Conservation (phyloP, 2,113 vertebrate species). For the Puntigrus tetrazona region DNA sequence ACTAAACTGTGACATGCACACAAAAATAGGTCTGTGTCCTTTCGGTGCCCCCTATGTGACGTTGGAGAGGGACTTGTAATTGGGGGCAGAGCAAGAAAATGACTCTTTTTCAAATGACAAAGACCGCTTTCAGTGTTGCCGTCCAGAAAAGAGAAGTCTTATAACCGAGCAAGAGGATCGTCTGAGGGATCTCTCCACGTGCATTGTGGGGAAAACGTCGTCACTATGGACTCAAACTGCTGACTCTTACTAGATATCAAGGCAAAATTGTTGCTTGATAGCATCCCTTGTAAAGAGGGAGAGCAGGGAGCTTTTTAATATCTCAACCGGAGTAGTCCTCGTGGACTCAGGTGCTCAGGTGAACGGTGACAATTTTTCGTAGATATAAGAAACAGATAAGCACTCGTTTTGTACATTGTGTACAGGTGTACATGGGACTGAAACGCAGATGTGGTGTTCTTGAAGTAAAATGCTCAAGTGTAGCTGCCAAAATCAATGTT, state of each 20-base stretch:
- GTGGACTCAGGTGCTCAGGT: conserved; percentile 64
- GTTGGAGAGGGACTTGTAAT: conserved; percentile 34
- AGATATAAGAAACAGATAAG: conserved; percentile 58
- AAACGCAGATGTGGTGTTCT: conserved; percentile 63
- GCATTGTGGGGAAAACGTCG: neutral
- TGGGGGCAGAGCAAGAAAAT: conserved; percentile 44
- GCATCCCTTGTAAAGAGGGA: neutral
- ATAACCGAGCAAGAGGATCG: too few species aligned
- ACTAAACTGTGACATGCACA: conserved; percentile 15
- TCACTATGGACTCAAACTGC: conserved; percentile 37
- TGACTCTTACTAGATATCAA: conserved; percentile 26
- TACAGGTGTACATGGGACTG: conserved; percentile 59
- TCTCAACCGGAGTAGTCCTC: neutral
- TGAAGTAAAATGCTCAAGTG: conserved; percentile 66
- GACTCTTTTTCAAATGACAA: conserved; percentile 43
- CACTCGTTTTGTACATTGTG: conserved; percentile 68
- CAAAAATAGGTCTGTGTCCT: conserved; percentile 54
- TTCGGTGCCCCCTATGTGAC: conserved; percentile 20
- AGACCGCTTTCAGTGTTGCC: conserved; percentile 58
- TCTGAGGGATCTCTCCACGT: neutral
- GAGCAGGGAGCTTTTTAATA: conserved; percentile 17
- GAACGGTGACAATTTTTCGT: conserved; percentile 55
- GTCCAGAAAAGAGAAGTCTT: conserved; percentile 63
- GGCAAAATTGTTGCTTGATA: conserved; percentile 20
- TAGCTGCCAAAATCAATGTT: conserved; percentile 70